These are phyloP conservation scores for Anastrepha ludens DNA, from an alignment of 1,140 invertebrate species.

Conservation along the genomic window DNA sequence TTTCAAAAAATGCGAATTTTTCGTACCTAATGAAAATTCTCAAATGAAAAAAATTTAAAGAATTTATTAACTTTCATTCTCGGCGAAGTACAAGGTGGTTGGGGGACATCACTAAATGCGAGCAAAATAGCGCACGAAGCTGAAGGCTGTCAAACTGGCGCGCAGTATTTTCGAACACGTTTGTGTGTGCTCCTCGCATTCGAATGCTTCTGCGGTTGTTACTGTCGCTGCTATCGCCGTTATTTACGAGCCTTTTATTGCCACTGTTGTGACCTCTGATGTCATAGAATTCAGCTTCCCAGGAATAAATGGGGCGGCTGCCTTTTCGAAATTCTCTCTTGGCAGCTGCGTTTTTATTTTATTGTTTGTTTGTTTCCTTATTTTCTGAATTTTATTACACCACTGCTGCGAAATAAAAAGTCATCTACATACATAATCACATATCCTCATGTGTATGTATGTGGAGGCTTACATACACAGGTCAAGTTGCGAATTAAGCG, in stretches of 20 bases:
- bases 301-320: background rate
- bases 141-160: too few relatives aligned
- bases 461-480: background rate
- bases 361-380: background rate
- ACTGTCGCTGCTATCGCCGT: background rate
- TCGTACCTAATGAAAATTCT: background rate
- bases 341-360: background rate
- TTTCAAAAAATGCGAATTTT: background rate
- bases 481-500: background rate
- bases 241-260: slow-evolving; percentile 35
- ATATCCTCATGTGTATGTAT: background rate
- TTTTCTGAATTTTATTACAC: background rate
- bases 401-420: background rate
- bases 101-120: too few relatives aligned
- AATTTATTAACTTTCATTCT: background rate
- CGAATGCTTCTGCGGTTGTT: background rate
- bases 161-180: too few relatives aligned
- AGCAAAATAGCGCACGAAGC: too few relatives aligned
- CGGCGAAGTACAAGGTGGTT: background rate
- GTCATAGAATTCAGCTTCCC: too few relatives aligned
- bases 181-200: background rate
- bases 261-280: too few relatives aligned
- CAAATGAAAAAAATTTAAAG: background rate
- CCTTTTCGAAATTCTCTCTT: background rate
- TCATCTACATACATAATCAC: background rate